Conservation (phyloP, 2,888 invertebrate genomes). For the Hololepta plana region DNA sequence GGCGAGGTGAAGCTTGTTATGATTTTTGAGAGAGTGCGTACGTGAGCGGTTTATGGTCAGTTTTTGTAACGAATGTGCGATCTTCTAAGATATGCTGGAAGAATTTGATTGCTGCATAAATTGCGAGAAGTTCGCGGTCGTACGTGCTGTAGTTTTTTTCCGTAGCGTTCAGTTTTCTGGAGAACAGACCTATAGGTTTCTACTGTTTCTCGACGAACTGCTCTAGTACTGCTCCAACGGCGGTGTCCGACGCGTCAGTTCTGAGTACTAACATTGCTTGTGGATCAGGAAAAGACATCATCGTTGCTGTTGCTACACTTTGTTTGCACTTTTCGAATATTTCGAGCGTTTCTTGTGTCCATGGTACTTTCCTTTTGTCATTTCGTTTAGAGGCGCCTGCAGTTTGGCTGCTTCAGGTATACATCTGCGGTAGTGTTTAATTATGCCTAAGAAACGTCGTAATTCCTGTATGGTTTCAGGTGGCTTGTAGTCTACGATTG, state of each 20-base stretch:
- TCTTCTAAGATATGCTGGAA: too few relatives aligned
- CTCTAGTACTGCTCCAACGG: too few relatives aligned
- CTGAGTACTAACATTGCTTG: background rate
- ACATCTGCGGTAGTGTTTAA: too few relatives aligned
- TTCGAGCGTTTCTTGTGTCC: background rate
- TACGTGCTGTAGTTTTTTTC: too few relatives aligned
- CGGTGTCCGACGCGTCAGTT: too few relatives aligned
- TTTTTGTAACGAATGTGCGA: background rate
- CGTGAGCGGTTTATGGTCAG: background rate
- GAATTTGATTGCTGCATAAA: too few relatives aligned
- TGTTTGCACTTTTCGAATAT: conserved; percentile 2
- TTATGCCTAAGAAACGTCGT: too few relatives aligned
- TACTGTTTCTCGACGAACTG: conserved; percentile 2
- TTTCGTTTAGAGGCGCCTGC: conserved; percentile 1
- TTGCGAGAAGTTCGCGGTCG: too few relatives aligned
- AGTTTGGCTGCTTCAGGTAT: too few relatives aligned
- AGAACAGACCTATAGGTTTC: conserved; percentile 1
- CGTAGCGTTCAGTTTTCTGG: conserved; percentile 1
- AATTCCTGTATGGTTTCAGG: too few relatives aligned
- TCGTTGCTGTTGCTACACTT: conserved; percentile 1
- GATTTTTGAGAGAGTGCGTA: background rate
- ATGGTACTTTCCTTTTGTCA: conserved; percentile 1
- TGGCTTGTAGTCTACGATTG: too few relatives aligned
- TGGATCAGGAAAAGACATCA: conserved; percentile 1
- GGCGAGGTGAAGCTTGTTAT: conserved; percentile 1